These are phyloP conservation scores for Tillus elongatus DNA, from an alignment of 2,888 invertebrate genomes.

Conservation along the genomic window DNA sequence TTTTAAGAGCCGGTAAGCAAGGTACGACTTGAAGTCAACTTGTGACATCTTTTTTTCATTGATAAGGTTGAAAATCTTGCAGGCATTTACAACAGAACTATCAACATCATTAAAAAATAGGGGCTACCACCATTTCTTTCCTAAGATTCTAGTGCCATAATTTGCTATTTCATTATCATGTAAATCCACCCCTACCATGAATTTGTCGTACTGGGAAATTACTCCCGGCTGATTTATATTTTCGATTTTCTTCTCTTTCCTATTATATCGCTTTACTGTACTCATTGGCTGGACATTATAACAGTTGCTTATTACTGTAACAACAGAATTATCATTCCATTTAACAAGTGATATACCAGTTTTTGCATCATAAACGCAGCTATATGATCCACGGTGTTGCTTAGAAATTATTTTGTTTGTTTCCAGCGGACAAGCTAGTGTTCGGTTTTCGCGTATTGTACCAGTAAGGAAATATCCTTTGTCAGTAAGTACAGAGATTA, in stretches of 20 bases:
- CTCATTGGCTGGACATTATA: slow-evolving; percentile 5
- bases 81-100: slow-evolving; percentile 20
- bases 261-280: slow-evolving; percentile 5
- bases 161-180: slow-evolving; percentile 20
- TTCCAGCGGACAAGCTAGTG: slow-evolving; percentile 1
- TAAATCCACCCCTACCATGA: slow-evolving; percentile 19
- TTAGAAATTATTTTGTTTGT: slow-evolving; percentile 6
- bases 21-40: too few relatives aligned
- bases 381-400: background rate
- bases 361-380: slow-evolving; percentile 5
- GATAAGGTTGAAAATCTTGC: slow-evolving; percentile 21
- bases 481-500: background rate
- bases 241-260: background rate
- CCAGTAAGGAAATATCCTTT: slow-evolving; percentile 5
- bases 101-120: slow-evolving; percentile 22
- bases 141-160: slow-evolving; percentile 20
- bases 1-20: too few relatives aligned
- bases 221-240: slow-evolving; percentile 4
- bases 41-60: too few relatives aligned
- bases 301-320: slow-evolving; percentile 5
- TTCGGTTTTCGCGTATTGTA: slow-evolving; percentile 3
- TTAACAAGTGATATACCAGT: slow-evolving; percentile 5
- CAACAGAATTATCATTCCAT: slow-evolving; percentile 6
- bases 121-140: slow-evolving; percentile 22
- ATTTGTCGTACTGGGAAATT: slow-evolving; percentile 12